Conservation (phyloP, 2,888 invertebrate species). For the Azorinus chamasolen region DNA sequence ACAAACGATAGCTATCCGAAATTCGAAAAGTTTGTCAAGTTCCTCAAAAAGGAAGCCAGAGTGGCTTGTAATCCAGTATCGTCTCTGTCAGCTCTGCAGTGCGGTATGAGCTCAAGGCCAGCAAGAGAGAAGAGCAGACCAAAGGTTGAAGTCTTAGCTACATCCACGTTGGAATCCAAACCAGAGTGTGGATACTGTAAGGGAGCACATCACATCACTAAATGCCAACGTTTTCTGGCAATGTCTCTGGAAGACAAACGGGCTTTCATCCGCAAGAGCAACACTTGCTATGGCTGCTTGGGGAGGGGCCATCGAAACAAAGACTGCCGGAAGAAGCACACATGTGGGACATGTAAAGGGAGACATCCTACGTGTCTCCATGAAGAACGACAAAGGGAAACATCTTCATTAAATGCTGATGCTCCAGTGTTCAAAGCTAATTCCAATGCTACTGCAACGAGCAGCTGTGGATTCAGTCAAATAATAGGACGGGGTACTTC, state of each 20-base stretch:
- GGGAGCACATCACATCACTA: constrained; percentile 7
- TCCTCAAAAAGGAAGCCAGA: constrained; percentile 22
- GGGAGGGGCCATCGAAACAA: constrained; percentile 19
- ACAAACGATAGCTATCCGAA: too few relatives aligned
- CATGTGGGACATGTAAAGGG: too few relatives aligned
- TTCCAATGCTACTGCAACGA: background rate
- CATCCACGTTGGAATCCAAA: too few relatives aligned
- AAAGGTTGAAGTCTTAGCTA: background rate
- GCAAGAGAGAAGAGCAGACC: background rate
- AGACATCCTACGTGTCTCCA: too few relatives aligned
- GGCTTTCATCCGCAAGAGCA: too few relatives aligned
- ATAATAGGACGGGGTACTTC: too few relatives aligned
- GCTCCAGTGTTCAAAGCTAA: too few relatives aligned
- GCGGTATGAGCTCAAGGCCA: background rate
- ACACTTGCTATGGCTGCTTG: too few relatives aligned
- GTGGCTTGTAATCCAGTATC: constrained; percentile 30
- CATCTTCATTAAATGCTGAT: background rate
- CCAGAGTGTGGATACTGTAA: too few relatives aligned
- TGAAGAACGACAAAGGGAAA: constrained; percentile 5
- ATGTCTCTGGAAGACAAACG: too few relatives aligned
- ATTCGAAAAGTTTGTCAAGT: constrained; percentile 6
- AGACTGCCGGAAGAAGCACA: constrained; percentile 18
- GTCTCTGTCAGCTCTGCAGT: constrained; percentile 18
- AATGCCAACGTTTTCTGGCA: background rate
- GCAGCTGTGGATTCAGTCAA: too few relatives aligned